Evolutionary conservation across 2,113 vertebrate species (phyloP).

Genomic region (Elephantulus edwardii): DNA sequence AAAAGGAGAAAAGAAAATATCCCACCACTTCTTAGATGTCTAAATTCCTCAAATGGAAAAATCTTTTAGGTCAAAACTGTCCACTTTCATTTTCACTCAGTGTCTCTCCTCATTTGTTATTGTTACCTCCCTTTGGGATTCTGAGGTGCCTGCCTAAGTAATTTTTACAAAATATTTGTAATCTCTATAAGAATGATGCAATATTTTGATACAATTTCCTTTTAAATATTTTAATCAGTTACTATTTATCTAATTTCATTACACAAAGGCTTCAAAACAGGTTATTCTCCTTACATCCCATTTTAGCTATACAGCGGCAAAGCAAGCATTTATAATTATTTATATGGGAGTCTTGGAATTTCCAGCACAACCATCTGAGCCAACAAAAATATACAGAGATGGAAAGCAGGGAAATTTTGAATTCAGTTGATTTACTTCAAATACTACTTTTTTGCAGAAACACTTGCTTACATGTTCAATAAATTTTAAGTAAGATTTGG

Average conservation of each 20-base stretch:
- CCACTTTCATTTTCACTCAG: conserved; percentile 5
- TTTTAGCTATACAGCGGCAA: conserved; percentile 67
- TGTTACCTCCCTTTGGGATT: conserved; percentile 24
- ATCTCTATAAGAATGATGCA: conserved; percentile 33
- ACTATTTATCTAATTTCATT: conserved; percentile 29
- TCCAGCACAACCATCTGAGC: conserved; percentile 74
- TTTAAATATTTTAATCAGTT: conserved; percentile 21
- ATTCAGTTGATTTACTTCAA: conserved; percentile 57
- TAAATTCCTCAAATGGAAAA: neutral
- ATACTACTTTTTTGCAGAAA: neutral
- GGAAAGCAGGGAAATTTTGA: conserved; percentile 72
- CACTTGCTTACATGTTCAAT: neutral
- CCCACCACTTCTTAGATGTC: neutral
- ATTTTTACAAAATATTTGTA: conserved; percentile 30
- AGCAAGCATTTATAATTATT: conserved; percentile 23
- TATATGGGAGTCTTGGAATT: conserved; percentile 79
- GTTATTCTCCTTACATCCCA: conserved; percentile 66
- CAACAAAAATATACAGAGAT: conserved; percentile 73
- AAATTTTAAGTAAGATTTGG: conserved; percentile 18
- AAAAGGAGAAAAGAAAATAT: neutral
- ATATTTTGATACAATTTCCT: conserved; percentile 39
- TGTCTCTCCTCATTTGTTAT: neutral
- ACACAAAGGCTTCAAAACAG: conserved; percentile 71
- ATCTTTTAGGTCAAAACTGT: neutral
- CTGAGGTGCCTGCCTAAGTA: neutral